Conservation (phyloP, 1,140 invertebrate genomes). For the Pantala flavescens region DNA sequence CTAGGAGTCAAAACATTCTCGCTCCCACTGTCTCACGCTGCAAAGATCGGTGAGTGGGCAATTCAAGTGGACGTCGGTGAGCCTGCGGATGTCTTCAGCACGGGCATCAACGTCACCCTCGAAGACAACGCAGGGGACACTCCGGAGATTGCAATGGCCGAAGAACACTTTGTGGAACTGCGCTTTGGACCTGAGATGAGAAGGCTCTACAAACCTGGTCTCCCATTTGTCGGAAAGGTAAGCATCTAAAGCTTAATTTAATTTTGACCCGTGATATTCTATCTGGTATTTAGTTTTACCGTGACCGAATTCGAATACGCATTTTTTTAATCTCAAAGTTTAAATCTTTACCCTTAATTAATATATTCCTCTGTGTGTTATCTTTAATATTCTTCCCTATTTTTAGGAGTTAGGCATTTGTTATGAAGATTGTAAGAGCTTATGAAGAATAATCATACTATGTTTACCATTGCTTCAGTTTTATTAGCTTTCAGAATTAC, state of each 20-base stretch:
- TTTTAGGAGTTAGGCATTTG: too few species aligned
- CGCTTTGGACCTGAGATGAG: constrained; percentile 49
- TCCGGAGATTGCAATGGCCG: constrained; percentile 45
- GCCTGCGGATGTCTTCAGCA: constrained; percentile 34
- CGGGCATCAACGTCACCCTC: constrained; percentile 35
- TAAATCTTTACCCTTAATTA: too few species aligned
- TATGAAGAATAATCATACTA: too few species aligned
- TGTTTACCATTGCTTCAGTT: too few species aligned
- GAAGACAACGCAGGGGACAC: constrained; percentile 20
- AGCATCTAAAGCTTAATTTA: constrained; percentile 27
- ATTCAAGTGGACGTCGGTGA: constrained; percentile 43
- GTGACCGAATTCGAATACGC: too few species aligned
- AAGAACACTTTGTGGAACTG: constrained; percentile 53
- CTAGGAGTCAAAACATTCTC: constrained; percentile 45
- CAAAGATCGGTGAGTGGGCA: constrained; percentile 42
- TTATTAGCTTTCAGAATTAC: too few species aligned
- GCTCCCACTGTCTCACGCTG: constrained; percentile 39
- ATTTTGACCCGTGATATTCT: not conserved
- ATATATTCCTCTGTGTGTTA: too few species aligned
- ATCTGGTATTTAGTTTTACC: not conserved
- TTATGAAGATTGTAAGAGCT: too few species aligned
- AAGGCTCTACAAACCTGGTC: constrained; percentile 48
- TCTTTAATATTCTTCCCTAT: too few species aligned
- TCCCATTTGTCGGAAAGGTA: constrained; percentile 51
- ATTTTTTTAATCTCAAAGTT: too few species aligned